These are phyloP conservation scores for Tetraneura akinire DNA, from an alignment of 1,140 invertebrate species.

Conservation along the genomic window DNA sequence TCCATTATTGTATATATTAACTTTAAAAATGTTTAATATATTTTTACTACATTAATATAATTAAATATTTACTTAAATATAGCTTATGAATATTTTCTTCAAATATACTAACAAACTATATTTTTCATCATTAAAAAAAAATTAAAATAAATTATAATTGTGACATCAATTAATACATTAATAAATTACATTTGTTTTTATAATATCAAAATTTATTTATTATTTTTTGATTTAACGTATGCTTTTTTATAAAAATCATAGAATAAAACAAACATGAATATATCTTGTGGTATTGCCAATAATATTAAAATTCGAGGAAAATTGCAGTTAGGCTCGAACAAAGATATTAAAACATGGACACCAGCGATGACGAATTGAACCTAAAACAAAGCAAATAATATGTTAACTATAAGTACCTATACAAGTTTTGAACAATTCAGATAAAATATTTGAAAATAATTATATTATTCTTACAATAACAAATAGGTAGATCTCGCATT, in stretches of 20 bases:
- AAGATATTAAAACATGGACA: constrained; percentile 67
- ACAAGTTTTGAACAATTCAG: neutral
- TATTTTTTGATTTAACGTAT: constrained; percentile 61
- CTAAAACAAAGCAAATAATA: constrained; percentile 58
- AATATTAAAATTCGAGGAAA: constrained; percentile 68
- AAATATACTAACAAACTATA: no score
- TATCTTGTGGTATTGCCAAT: constrained; percentile 69
- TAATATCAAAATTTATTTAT: neutral
- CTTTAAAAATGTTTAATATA: no score
- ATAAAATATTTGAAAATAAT: neutral
- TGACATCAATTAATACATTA: neutral
- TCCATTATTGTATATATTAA: no score
- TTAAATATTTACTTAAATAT: no score
- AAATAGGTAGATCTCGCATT: no score
- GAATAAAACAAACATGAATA: constrained; percentile 81
- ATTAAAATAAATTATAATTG: neutral
- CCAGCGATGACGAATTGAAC: constrained; percentile 74
- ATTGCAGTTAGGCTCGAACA: constrained; percentile 71
- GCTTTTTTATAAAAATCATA: constrained; percentile 81
- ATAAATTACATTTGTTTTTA: neutral
- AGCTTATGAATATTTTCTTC: no score
- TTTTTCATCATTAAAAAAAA: no score
- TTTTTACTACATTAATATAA: no score
- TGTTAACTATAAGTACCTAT: neutral
- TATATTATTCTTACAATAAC: no score